These are phyloP conservation scores for Ephialtes manifestator DNA, from an alignment of 2,888 invertebrate genomes.

Conservation along the genomic window DNA sequence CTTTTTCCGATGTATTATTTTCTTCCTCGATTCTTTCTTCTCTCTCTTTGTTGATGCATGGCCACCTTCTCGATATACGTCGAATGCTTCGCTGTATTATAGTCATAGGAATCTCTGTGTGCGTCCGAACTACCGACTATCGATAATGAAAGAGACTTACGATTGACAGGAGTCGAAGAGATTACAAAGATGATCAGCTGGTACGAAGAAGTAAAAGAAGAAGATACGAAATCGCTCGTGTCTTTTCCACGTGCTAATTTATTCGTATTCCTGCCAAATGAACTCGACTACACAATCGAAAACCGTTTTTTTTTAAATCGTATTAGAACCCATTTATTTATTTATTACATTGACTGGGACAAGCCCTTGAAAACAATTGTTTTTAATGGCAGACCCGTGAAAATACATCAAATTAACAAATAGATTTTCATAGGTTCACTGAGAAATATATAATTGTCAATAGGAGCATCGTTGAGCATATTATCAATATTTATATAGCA, in stretches of 20 bases:
- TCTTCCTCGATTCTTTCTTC: conserved; percentile 15
- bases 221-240: conserved; percentile 9
- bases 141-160: conserved; percentile 37
- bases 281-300: neutral
- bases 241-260: conserved; percentile 36
- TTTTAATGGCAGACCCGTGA: no score
- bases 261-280: neutral
- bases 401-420: no score
- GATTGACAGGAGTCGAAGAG: conserved; percentile 2
- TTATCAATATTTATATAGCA: no score
- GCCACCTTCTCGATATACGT: neutral
- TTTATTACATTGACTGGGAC: no score
- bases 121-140: conserved; percentile 12
- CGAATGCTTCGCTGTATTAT: neutral
- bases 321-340: neutral
- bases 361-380: no score
- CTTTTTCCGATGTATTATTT: conserved; percentile 27
- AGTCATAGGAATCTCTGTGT: conserved; percentile 1
- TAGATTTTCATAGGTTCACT: no score
- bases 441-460: no score
- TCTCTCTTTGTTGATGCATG: conserved; percentile 16
- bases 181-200: conserved; percentile 7
- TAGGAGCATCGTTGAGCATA: no score
- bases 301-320: neutral
- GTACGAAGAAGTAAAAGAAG: conserved; percentile 9